Percentiles rank a stretch among this genome's conserved stretches.
phyloP scores from a whole-genome alignment of 2,888 invertebrate genomes.

The Cremastinae sp. region DNA sequence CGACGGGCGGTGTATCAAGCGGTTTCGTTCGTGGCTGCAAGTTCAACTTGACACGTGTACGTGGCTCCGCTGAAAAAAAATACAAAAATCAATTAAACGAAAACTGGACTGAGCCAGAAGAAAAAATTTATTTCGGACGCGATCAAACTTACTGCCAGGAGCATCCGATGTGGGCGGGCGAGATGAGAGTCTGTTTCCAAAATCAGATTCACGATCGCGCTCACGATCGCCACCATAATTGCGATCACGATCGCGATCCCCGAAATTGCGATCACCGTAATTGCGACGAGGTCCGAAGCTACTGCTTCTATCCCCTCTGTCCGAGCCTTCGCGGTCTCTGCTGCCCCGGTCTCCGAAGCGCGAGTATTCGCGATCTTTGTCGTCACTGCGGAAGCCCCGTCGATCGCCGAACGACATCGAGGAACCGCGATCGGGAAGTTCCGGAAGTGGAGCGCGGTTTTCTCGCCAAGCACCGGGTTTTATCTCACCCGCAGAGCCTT shows the following conservation, averaged over 20 bases:
- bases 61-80: conserved; percentile 81
- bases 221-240: conserved; percentile 51
- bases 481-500: conserved; percentile 66
- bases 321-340: conserved; percentile 79
- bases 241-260: conserved; percentile 69
- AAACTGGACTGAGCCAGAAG: background rate
- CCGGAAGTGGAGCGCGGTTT: conserved; percentile 65
- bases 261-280: conserved; percentile 73
- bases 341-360: conserved; percentile 65
- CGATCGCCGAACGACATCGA: conserved; percentile 72
- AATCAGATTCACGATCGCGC: conserved; percentile 48
- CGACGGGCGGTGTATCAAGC: conserved; percentile 80
- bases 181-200: conserved; percentile 50
- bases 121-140: background rate
- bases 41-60: conserved; percentile 89
- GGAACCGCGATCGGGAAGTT: conserved; percentile 66
- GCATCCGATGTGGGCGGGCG: conserved; percentile 60
- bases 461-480: conserved; percentile 77
- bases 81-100: conserved; percentile 12
- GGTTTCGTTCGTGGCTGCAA: conserved; percentile 91
- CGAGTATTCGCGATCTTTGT: conserved; percentile 57
- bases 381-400: conserved; percentile 59
- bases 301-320: conserved; percentile 81
- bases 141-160: conserved; percentile 44
- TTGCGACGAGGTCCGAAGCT: conserved; percentile 75